Evolutionary conservation across 2,888 invertebrate species (phyloP).

Genomic region (Darwinula stevensoni): DNA sequence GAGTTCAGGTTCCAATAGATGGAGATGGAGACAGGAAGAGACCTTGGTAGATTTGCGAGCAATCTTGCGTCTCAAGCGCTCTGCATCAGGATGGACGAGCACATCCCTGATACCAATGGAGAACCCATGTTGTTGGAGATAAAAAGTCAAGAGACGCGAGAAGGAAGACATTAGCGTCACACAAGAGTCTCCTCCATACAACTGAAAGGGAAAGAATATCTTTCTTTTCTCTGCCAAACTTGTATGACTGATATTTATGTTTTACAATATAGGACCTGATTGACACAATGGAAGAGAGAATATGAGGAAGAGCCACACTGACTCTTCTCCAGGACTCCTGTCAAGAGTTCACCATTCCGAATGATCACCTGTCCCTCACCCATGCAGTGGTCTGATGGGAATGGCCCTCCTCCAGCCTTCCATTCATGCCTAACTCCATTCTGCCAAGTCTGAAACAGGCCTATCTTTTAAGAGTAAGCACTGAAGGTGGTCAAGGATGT

Average conservation of each 20-base stretch:
- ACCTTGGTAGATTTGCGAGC: no score
- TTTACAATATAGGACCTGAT: no score
- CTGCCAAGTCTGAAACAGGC: no score
- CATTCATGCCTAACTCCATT: conserved; percentile 23
- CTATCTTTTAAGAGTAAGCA: no score
- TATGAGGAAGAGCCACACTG: conserved; percentile 87
- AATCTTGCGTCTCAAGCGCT: conserved; percentile 22
- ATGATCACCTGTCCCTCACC: conserved; percentile 76
- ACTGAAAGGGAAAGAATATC: no score
- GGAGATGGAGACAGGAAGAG: no score
- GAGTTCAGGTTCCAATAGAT: no score
- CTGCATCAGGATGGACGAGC: conserved; percentile 38
- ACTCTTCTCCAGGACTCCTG: conserved; percentile 79
- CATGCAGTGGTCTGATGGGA: conserved; percentile 32
- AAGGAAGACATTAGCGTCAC: conserved; percentile 56
- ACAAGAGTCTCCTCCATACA: conserved; percentile 69
- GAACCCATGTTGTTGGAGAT: conserved; percentile 68
- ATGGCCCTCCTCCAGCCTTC: conserved; percentile 31
- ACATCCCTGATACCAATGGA: conserved; percentile 87
- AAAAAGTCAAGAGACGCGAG: conserved; percentile 67
- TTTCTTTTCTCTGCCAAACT: no score
- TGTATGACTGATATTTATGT: no score
- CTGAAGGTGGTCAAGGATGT: no score
- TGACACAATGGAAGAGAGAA: conserved; percentile 77
- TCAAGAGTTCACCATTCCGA: conserved; percentile 41